A percentile compares a stretch with the other conserved stretches of the same genome.
phyloP scores from a whole-genome alignment of 2,797 vertebrate species.

The Channallabes apus region DNA sequence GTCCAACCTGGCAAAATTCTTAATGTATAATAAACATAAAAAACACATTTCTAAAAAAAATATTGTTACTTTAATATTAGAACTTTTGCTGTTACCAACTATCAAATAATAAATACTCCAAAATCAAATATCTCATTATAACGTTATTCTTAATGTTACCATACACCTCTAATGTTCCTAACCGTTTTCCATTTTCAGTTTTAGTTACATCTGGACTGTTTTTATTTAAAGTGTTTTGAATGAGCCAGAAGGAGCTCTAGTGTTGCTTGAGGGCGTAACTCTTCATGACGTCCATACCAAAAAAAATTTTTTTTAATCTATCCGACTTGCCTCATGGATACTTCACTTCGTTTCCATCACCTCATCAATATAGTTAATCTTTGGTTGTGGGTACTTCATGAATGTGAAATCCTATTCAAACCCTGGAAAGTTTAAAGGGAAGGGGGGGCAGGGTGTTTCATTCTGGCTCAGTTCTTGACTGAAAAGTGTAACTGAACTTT shows the following conservation, averaged over 20 bases:
- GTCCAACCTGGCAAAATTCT: background rate
- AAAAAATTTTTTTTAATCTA: background rate
- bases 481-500: slow-evolving; percentile 61
- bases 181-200: background rate
- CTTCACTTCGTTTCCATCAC: slow-evolving; percentile 29
- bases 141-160: background rate
- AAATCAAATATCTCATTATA: background rate
- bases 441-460: slow-evolving; percentile 27
- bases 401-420: slow-evolving; percentile 28
- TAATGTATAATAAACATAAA: background rate
- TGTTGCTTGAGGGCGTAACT: background rate
- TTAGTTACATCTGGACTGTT: slow-evolving; percentile 1
- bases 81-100: background rate
- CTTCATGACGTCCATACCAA: background rate
- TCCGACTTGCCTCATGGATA: background rate
- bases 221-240: slow-evolving; percentile 13
- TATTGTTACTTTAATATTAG: background rate
- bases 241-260: slow-evolving; percentile 4
- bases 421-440: slow-evolving; percentile 41
- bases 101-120: background rate
- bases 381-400: background rate
- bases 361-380: slow-evolving; percentile 22
- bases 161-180: background rate
- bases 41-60: background rate
- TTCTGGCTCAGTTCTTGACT: slow-evolving; percentile 57